Evolutionary conservation across 2,888 invertebrate species (phyloP).

Genomic region (Boloria selene): DNA sequence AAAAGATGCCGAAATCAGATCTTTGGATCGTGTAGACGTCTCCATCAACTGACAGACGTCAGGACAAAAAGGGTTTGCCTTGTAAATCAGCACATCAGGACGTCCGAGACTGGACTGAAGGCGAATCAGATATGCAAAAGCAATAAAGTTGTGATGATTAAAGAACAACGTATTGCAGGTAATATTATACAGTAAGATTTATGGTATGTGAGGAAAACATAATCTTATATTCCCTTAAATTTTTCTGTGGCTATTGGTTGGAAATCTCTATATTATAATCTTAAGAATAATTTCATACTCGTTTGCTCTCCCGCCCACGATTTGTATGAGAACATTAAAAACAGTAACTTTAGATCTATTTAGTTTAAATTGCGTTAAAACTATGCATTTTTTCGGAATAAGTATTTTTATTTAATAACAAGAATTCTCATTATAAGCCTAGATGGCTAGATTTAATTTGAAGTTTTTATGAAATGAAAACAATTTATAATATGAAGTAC

Average conservation of each 20-base stretch:
- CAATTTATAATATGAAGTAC: too few species aligned
- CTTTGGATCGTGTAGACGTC: constrained; percentile 61
- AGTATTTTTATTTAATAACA: too few species aligned
- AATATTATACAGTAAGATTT: neutral
- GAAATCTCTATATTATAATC: neutral
- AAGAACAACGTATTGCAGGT: constrained; percentile 19
- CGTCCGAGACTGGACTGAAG: constrained; percentile 48
- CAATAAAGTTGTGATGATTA: constrained; percentile 54
- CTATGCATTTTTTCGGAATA: too few species aligned
- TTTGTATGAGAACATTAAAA: too few species aligned
- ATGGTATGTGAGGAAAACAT: too few species aligned
- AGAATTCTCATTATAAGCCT: too few species aligned
- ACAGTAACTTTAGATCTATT: too few species aligned
- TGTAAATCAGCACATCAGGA: constrained; percentile 71
- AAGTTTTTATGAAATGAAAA: too few species aligned
- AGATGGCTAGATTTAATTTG: too few species aligned
- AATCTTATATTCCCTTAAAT: neutral
- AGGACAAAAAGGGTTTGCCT: constrained; percentile 67
- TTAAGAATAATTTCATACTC: too few species aligned
- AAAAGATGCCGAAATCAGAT: constrained; percentile 78
- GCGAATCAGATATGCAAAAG: constrained; percentile 57
- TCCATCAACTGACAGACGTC: constrained; percentile 65
- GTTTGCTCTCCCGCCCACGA: too few species aligned
- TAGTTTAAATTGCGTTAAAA: too few species aligned
- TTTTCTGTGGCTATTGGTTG: neutral